Base-by-base conservation (phyloP, 2,797 vertebrate genomes). In the Chromobotia macracanthus region DNA sequence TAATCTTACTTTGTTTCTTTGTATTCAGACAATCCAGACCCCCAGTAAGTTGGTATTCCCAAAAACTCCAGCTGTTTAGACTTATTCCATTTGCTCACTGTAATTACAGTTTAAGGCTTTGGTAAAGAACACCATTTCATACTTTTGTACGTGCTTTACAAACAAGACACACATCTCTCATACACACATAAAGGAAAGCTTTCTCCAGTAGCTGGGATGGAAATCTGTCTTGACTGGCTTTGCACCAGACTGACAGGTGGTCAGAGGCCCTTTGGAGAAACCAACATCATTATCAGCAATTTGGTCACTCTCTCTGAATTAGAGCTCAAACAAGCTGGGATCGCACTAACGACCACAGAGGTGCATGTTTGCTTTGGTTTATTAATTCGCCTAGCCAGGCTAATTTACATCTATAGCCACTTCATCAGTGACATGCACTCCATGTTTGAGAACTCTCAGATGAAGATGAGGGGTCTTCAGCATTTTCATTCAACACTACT, bases 41-140 rank as follows among this genome's bases (percentile, higher is more conserved):
- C 97, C 94, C 95, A 98, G 91, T 98, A 99, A 0, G 82, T 82
- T 2, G 97, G 97, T 88, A 99, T 94, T 77, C 97, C 97, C 88
- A 99, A 91, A 84, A 95, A 97, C 82, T 91, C 90, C 88, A 97
- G 86, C 19, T 86, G 89, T 86, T 89, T 94, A 44, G 63, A 86
- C 81, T 44, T 83, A 87, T 90, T 95, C 97, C 97, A 98, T 84
- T 87, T 92, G 81, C 91, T 87, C 75, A 98, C 97, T 99, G 86
- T 9, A 86, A 91, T 72, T 5, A 56, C 11, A 61, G 21, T 51
- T 48, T 19, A 72, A 70, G 6, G 1, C 56, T 61, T 71, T 69
- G n/a, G 53, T 56, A 1, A 31, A 31, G 3, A 31, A 3, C 31
- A 31, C 3, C 31, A 31, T 31, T 0, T 31, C 5, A 58, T 68